Conservation (phyloP, 2,888 invertebrate genomes). For the Gisinianus flammeolus region DNA sequence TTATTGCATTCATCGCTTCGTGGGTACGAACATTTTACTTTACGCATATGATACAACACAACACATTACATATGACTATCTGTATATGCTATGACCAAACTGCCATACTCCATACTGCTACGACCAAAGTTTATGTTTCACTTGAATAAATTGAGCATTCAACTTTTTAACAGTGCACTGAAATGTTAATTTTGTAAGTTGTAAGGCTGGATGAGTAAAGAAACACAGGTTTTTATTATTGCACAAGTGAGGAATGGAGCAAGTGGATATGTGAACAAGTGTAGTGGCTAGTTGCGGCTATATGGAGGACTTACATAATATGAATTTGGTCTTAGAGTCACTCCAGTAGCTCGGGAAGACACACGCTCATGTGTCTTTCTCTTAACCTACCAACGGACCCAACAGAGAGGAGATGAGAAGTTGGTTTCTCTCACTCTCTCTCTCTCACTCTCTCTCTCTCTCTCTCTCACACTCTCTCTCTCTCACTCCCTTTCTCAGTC, state of each 20-base stretch:
- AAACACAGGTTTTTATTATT: neutral
- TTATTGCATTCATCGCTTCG: neutral
- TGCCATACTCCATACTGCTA: too few relatives aligned
- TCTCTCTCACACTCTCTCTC: neutral
- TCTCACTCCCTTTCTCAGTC: too few relatives aligned
- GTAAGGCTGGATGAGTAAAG: neutral
- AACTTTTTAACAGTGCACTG: slow-evolving; percentile 13
- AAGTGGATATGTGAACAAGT: neutral
- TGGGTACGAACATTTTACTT: neutral
- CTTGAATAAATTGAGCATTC: slow-evolving; percentile 24
- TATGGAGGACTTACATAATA: too few relatives aligned
- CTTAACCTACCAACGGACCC: slow-evolving; percentile 15
- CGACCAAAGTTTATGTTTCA: neutral
- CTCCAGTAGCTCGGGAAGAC: slow-evolving; percentile 22
- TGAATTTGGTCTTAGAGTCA: neutral
- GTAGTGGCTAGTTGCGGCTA: too few relatives aligned
- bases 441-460: neutral
- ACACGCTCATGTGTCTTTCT: slow-evolving; percentile 9
- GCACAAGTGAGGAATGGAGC: slow-evolving; percentile 6
- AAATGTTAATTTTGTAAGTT: slow-evolving; percentile 1
- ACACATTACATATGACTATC: too few relatives aligned
- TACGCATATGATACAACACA: too few relatives aligned
- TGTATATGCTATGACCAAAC: neutral
- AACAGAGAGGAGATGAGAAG: slow-evolving; percentile 13
- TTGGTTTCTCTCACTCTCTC: neutral